Conservation (phyloP, 2,888 invertebrate genomes). For the Sminthurides aquaticus region DNA sequence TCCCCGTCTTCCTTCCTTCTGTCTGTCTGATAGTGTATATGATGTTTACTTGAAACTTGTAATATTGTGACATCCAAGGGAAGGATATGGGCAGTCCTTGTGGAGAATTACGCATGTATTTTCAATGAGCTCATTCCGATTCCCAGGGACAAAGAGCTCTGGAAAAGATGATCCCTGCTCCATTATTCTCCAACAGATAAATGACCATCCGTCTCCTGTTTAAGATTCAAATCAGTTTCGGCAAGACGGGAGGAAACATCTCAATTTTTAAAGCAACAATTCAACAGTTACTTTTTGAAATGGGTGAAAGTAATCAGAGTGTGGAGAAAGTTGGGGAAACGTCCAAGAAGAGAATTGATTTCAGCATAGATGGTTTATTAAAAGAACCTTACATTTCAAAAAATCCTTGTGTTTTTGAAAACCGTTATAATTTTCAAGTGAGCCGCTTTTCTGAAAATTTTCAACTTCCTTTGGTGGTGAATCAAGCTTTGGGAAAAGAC, state of each 20-base stretch:
- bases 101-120: background rate
- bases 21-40: no score
- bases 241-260: background rate
- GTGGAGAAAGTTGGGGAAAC: background rate
- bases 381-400: conserved; percentile 11
- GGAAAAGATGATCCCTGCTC: background rate
- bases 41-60: background rate
- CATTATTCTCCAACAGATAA: background rate
- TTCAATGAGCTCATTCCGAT: background rate
- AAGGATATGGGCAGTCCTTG: background rate
- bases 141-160: background rate
- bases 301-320: background rate
- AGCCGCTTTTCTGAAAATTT: background rate
- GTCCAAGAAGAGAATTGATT: conserved; percentile 19
- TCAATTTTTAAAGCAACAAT: background rate
- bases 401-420: background rate
- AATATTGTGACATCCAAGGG: background rate
- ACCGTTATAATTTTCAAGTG: background rate
- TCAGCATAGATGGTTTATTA: conserved; percentile 28
- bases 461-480: background rate
- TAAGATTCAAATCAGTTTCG: background rate
- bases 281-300: background rate
- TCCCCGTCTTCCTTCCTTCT: background rate
- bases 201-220: background rate
- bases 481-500: background rate